phyloP scores from a whole-genome alignment of 1,140 invertebrate species.

The Drosophila nebulosa region DNA sequence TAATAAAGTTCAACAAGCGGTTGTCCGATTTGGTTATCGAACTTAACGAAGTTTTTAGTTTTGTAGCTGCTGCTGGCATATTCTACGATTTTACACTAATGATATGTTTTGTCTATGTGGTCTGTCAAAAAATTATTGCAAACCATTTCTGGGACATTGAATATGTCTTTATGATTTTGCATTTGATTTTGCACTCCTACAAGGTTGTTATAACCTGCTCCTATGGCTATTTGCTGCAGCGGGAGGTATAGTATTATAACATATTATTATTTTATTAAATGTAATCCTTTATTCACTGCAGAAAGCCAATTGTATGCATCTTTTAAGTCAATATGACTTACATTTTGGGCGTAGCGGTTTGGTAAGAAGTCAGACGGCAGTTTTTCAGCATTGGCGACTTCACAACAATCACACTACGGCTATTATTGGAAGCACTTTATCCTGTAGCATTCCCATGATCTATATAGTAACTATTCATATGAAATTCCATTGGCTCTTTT shows the following conservation, averaged over 20 bases:
- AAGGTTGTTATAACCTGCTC: conserved; percentile 53
- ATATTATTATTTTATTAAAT: neutral
- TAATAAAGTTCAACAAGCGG: conserved; percentile 44
- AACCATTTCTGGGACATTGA: conserved; percentile 31
- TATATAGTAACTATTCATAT: conserved; percentile 32
- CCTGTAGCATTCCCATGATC: conserved; percentile 42
- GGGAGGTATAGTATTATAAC: conserved; percentile 48
- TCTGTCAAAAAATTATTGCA: conserved; percentile 62
- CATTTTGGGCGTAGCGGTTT: conserved; percentile 19
- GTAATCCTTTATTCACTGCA: conserved; percentile 8
- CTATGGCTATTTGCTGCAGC: conserved; percentile 54
- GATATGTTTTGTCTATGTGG: conserved; percentile 60
- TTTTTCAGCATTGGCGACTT: conserved; percentile 67
- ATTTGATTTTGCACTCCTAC: conserved; percentile 54
- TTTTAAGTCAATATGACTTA: conserved; percentile 30
- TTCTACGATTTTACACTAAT: conserved; percentile 71
- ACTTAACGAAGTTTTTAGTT: conserved; percentile 51
- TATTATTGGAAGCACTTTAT: conserved; percentile 34
- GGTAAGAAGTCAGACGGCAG: conserved; percentile 6
- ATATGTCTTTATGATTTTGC: conserved; percentile 49
- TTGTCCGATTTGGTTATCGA: conserved; percentile 38
- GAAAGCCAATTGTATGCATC: conserved; percentile 52
- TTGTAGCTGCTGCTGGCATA: conserved; percentile 41
- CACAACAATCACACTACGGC: conserved; percentile 47
- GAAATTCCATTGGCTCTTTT: neutral